Evolutionary conservation across 2,888 invertebrate species (phyloP), one percentile per base, ranked within the genome.

Genomic region (Scelioninae gen. 2): DNA sequence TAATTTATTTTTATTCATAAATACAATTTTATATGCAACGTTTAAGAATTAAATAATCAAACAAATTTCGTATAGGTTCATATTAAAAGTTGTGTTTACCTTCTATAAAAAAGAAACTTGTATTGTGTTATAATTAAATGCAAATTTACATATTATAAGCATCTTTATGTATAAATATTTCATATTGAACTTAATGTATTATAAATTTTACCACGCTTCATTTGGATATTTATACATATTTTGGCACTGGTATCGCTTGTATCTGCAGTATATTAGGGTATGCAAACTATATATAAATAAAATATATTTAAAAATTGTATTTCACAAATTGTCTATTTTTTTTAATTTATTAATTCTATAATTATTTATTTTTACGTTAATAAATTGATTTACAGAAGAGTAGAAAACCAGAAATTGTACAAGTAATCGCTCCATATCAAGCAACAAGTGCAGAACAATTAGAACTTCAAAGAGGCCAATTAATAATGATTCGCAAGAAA

Each of bases 401-500:
- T 76, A 92, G 92, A 83, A 94, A 95, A 87, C 92, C 93, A 52
- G 97, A 98, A 88, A 94, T 98, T 73, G 98, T 96, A 0, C 95
- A 95, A 84, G 97, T 97, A 1, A 93, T 98, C 67, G 97, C 97
- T 0, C 93, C 93, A 3, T 98, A 97, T 83, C 93, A 95, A 74
- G 96, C 97, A 0, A 94, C 93, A 58, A 97, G 97, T 80, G 86
- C 92, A 0, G 98, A 98, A 82, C 99, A 99, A 85, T 88, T 99
- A 37, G 93, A 94, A 11, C 88, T 99, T 28, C 91, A 92, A 78
- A 92, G 95, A 69, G 98, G 98, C 0, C 98, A 98, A 82, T 88
- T 98, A 64, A 92, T 98, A 65, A 94, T 96, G 89, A 95, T 99
- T n/a, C 90, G 96, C 16, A 98, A 98, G 88, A 98, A 97, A 85